A percentile compares a stretch with the other conserved stretches of the same genome.
Evolutionary conservation across 1,140 invertebrate species (phyloP).

Genomic region (Laupala kohalensis): DNA sequence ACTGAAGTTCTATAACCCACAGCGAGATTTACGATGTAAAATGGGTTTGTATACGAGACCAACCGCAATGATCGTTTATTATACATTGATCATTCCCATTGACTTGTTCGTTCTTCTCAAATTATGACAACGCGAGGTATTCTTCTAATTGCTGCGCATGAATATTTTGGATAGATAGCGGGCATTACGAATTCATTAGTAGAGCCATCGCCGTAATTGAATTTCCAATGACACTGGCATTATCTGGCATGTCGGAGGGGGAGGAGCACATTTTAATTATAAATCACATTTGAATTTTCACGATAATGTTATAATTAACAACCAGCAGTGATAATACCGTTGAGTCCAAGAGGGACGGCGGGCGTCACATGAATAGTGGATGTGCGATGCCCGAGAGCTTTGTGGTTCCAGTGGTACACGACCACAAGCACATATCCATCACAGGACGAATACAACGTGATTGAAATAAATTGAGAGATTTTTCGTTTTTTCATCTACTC

Average conservation of each 20-base stretch:
- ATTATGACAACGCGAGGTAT: not conserved
- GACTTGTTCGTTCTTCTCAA: not conserved
- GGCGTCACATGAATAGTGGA: too few relatives aligned
- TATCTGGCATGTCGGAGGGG: not conserved
- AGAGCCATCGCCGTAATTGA: not conserved
- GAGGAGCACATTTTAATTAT: not conserved
- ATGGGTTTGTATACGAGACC: too few relatives aligned
- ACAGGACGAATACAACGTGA: too few relatives aligned
- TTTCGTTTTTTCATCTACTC: too few relatives aligned
- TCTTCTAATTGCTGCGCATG: not conserved
- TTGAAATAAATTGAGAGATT: too few relatives aligned
- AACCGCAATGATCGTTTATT: too few relatives aligned
- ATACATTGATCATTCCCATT: not conserved
- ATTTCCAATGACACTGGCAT: not conserved
- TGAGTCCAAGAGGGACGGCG: not conserved
- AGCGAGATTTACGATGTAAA: too few relatives aligned
- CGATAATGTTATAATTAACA: not conserved
- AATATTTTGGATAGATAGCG: not conserved
- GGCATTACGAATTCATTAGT: not conserved
- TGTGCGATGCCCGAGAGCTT: too few relatives aligned
- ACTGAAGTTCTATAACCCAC: too few relatives aligned
- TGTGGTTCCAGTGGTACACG: too few relatives aligned
- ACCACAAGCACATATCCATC: too few relatives aligned
- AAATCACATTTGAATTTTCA: not conserved
- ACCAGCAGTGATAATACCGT: not conserved